These are phyloP conservation scores for Horisme vitalbata DNA, from an alignment of 2,888 invertebrate genomes.

Conservation along the genomic window DNA sequence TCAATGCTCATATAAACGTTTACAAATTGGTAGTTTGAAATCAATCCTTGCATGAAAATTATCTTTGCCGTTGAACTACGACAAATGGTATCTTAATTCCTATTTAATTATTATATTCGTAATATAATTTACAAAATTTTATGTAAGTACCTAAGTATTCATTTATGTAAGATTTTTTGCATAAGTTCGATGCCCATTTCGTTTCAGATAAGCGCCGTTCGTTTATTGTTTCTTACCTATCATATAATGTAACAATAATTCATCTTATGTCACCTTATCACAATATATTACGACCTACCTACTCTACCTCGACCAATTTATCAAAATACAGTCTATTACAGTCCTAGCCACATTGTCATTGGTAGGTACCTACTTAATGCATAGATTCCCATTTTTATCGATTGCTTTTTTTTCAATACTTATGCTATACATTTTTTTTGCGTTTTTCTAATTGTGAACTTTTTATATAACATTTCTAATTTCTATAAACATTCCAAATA, in stretches of 20 bases:
- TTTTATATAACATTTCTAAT: conserved; percentile 29
- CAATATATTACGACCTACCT: not conserved
- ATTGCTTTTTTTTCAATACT: no score
- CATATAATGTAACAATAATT: not conserved
- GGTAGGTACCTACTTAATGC: conserved; percentile 1
- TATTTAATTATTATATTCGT: no score
- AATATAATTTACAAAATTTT: no score
- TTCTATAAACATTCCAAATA: conserved; percentile 31
- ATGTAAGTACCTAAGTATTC: no score
- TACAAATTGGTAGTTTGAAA: no score
- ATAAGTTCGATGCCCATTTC: conserved; percentile 19
- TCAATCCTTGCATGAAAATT: no score
- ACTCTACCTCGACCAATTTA: not conserved
- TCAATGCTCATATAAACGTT: not conserved
- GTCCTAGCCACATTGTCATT: not conserved
- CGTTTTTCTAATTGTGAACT: not conserved
- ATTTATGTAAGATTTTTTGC: not conserved
- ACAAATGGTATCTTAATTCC: no score
- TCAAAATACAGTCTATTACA: not conserved
- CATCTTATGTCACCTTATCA: not conserved
- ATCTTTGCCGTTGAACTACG: no score
- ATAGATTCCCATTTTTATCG: no score
- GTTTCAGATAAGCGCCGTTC: not conserved
- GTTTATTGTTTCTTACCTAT: not conserved
- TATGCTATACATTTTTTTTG: no score